A percentile compares a stretch with the other conserved stretches of the same genome.
Conservation (phyloP, 2,797 vertebrate genomes). For the Ctenosaura bakeri region DNA sequence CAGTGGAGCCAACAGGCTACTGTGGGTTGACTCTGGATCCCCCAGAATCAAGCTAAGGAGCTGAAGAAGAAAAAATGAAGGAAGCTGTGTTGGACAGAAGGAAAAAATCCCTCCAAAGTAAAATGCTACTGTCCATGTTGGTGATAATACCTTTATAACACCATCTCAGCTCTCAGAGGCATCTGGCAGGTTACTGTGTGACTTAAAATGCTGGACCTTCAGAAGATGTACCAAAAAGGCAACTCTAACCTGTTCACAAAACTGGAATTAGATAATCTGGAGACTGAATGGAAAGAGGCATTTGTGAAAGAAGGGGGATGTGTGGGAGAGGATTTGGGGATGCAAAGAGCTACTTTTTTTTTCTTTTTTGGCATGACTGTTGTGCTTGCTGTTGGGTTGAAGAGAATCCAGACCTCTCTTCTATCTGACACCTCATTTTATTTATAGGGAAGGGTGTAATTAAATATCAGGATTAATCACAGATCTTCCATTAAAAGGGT, state of each 20-base stretch:
- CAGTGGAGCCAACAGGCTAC: too few species aligned
- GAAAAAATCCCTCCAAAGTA: too few species aligned
- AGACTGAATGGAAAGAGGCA: conserved; percentile 63
- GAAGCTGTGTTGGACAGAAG: too few species aligned
- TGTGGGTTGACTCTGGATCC: too few species aligned
- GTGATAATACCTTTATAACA: too few species aligned
- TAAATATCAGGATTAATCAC: conserved; percentile 43
- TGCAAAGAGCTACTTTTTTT: conserved; percentile 49
- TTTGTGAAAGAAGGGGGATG: conserved; percentile 33
- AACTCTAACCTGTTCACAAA: conserved; percentile 52
- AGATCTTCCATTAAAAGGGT: conserved; percentile 46
- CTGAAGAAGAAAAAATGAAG: too few species aligned
- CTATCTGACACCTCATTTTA: conserved; percentile 34
- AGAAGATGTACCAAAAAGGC: conserved; percentile 56
- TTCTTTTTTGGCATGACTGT: conserved; percentile 39
- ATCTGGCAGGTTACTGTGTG: not conserved
- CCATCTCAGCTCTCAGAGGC: too few species aligned
- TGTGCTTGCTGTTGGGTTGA: not conserved
- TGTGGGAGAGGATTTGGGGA: conserved; percentile 65
- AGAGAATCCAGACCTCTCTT: not conserved
- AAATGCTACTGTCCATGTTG: too few species aligned
- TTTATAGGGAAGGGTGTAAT: conserved; percentile 18
- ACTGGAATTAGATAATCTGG: conserved; percentile 62
- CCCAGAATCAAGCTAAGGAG: too few species aligned
- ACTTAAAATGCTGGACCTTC: not conserved